These are phyloP conservation scores for Spodoptera exigua DNA, from an alignment of 2,888 invertebrate species.

Conservation along the genomic window DNA sequence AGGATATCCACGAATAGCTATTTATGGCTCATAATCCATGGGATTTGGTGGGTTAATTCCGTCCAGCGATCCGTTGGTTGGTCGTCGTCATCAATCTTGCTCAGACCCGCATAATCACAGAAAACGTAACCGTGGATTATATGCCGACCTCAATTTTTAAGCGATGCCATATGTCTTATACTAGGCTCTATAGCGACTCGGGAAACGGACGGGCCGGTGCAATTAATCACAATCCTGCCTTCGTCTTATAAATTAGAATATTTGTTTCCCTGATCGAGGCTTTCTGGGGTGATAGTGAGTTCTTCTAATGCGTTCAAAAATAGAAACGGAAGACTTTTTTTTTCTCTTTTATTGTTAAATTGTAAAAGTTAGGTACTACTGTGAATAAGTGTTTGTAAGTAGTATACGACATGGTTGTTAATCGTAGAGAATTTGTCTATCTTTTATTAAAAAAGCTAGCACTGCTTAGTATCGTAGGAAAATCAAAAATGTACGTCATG, in stretches of 20 bases:
- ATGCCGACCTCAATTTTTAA: constrained; percentile 80
- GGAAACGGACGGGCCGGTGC: constrained; percentile 38
- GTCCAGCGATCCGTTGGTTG: constrained; percentile 65
- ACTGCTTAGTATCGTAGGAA: too few species aligned
- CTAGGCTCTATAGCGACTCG: constrained; percentile 23
- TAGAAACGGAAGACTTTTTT: too few species aligned
- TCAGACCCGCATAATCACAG: constrained; percentile 86
- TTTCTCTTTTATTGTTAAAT: too few species aligned
- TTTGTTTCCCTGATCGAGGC: constrained; percentile 44
- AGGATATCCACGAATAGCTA: constrained; percentile 76
- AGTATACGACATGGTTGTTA: too few species aligned
- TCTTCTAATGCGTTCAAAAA: constrained; percentile 1
- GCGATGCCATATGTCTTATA: constrained; percentile 66
- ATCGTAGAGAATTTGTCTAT: too few species aligned
- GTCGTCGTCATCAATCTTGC: constrained; percentile 84
- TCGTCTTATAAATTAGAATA: constrained; percentile 53
- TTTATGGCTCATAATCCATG: constrained; percentile 80
- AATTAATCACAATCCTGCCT: constrained; percentile 55
- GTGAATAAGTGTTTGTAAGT: too few species aligned
- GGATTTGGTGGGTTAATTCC: constrained; percentile 75
- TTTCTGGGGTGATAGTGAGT: constrained; percentile 10
- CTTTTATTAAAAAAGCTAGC: too few species aligned
- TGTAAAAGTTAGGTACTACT: too few species aligned
- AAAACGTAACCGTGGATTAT: constrained; percentile 82
- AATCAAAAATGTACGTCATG: too few species aligned